These are phyloP conservation scores for Terebella lapidaria DNA, from an alignment of 2,888 invertebrate genomes.

Conservation along the genomic window DNA sequence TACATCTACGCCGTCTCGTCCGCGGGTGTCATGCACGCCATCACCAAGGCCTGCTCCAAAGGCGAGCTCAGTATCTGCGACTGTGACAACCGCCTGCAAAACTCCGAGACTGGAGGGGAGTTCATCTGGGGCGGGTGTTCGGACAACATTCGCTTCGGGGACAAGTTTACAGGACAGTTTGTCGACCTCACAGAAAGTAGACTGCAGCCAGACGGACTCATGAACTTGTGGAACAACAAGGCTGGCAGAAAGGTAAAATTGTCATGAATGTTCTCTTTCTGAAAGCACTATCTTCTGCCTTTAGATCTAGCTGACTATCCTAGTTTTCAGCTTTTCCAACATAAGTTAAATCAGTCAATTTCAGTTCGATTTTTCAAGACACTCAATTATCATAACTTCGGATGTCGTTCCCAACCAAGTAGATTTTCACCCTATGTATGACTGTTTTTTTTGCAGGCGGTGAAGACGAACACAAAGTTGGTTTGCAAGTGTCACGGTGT, in stretches of 20 bases:
- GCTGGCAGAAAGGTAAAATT: conserved; percentile 75
- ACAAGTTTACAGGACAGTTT: conserved; percentile 79
- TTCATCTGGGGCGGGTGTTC: conserved; percentile 90
- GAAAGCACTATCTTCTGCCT: too few species aligned
- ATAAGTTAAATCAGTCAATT: too few species aligned
- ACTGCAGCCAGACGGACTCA: conserved; percentile 65
- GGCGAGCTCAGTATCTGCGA: conserved; percentile 78
- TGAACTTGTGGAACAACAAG: conserved; percentile 89
- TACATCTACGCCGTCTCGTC: conserved; percentile 84
- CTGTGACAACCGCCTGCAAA: conserved; percentile 71
- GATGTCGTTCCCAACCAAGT: too few species aligned
- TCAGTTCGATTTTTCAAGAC: too few species aligned
- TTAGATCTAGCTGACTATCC: too few species aligned
- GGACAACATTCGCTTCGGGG: conserved; percentile 71
- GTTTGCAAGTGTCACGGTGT: conserved; percentile 92
- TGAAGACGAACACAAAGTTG: conserved; percentile 70
- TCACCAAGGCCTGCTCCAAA: conserved; percentile 72
- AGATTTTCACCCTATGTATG: too few species aligned
- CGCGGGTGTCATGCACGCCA: conserved; percentile 82
- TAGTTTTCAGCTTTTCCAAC: too few species aligned
- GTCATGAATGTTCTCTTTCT: too few species aligned
- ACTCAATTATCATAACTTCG: too few species aligned
- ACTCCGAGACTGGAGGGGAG: conserved; percentile 64
- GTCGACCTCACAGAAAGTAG: conserved; percentile 74
- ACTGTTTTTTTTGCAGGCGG: conserved; percentile 47